Conservation (phyloP, 1,140 invertebrate genomes). For the Arion vulgaris region DNA sequence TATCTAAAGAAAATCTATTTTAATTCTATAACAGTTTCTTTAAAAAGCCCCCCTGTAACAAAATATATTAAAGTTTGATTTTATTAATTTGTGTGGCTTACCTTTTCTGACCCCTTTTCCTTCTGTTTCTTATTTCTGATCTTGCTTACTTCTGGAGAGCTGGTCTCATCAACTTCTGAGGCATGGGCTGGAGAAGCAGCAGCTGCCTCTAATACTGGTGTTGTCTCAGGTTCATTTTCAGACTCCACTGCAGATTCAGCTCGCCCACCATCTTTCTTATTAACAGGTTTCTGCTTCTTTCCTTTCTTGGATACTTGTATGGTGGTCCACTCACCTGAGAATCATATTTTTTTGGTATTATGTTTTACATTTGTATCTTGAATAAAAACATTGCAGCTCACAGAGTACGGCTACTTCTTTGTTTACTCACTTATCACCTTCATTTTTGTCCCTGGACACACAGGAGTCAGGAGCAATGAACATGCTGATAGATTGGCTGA, state of each 20-base stretch:
- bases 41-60: neutral
- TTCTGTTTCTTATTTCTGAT: slow-evolving; percentile 11
- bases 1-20: no score
- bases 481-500: no score
- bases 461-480: no score
- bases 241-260: neutral
- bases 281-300: slow-evolving; percentile 10
- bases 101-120: neutral
- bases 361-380: no score
- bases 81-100: neutral
- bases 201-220: neutral
- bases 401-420: no score
- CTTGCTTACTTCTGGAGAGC: neutral
- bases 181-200: neutral
- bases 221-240: neutral
- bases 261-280: slow-evolving; percentile 19
- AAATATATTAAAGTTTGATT: neutral
- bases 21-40: no score
- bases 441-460: no score
- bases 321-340: slow-evolving; percentile 19
- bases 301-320: slow-evolving; percentile 23
- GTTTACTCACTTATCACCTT: no score
- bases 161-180: neutral
- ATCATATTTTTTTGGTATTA: neutral
- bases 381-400: no score